phyloP scores from a whole-genome alignment of 2,113 vertebrate species.

The Mohoua ochrocephala region DNA sequence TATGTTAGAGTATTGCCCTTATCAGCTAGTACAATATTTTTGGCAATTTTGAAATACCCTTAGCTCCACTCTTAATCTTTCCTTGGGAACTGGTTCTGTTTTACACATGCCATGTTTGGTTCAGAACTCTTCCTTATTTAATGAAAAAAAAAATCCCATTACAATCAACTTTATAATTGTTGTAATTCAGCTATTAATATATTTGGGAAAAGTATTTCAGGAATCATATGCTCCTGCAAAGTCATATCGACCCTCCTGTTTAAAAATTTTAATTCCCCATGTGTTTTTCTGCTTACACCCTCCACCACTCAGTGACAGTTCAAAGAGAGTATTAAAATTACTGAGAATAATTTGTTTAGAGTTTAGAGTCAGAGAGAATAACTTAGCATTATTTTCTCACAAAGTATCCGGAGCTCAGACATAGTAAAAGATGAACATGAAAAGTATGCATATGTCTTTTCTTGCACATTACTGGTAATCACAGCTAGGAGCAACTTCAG shows the following conservation, averaged over 20 bases:
- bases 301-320: neutral
- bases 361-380: neutral
- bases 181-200: neutral
- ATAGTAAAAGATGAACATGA: neutral
- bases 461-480: neutral
- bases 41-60: neutral
- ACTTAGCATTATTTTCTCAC: neutral
- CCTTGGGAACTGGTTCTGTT: neutral
- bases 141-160: neutral
- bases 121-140: neutral
- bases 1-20: neutral
- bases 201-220: neutral
- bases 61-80: neutral
- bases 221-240: neutral
- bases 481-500: neutral
- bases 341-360: neutral
- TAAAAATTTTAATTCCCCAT: neutral
- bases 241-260: neutral
- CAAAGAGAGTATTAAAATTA: neutral
- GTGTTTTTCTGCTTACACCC: neutral
- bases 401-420: neutral
- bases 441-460: neutral
- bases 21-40: neutral
- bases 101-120: neutral
- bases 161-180: neutral